These are phyloP conservation scores for Dryobotodes eremita DNA, from an alignment of 2,888 invertebrate genomes.

Conservation along the genomic window DNA sequence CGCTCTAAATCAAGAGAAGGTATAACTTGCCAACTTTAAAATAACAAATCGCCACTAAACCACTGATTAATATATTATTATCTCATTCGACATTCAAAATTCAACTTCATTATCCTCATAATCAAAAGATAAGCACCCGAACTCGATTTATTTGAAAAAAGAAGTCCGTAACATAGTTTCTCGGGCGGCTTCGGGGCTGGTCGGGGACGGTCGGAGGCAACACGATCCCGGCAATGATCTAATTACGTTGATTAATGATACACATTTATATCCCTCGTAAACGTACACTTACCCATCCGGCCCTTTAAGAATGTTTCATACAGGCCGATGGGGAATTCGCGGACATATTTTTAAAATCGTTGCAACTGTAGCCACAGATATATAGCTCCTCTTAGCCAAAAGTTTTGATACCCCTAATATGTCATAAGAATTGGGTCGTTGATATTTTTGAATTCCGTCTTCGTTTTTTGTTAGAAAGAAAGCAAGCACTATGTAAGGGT, in stretches of 20 bases:
- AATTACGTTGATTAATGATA: slow-evolving; percentile 89
- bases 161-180: slow-evolving; percentile 73
- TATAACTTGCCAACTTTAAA: neutral
- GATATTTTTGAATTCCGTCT: too few species aligned
- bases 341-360: slow-evolving; percentile 24
- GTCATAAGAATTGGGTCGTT: too few species aligned
- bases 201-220: slow-evolving; percentile 74
- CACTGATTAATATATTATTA: neutral
- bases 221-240: slow-evolving; percentile 88
- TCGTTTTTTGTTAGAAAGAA: too few species aligned
- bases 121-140: slow-evolving; percentile 59
- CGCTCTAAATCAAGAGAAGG: neutral
- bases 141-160: slow-evolving; percentile 62
- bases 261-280: slow-evolving; percentile 87
- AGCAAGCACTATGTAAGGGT: too few species aligned
- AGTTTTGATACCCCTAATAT: too few species aligned
- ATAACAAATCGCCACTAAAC: neutral
- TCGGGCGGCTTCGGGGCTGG: slow-evolving; percentile 52
- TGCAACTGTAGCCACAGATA: neutral
- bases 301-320: slow-evolving; percentile 73
- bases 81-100: slow-evolving; percentile 18
- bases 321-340: slow-evolving; percentile 51
- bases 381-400: too few species aligned
- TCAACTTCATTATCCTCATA: slow-evolving; percentile 41
- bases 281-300: slow-evolving; percentile 79